Conservation (phyloP, 2,113 vertebrate species). For the Myiagra hebetior region DNA sequence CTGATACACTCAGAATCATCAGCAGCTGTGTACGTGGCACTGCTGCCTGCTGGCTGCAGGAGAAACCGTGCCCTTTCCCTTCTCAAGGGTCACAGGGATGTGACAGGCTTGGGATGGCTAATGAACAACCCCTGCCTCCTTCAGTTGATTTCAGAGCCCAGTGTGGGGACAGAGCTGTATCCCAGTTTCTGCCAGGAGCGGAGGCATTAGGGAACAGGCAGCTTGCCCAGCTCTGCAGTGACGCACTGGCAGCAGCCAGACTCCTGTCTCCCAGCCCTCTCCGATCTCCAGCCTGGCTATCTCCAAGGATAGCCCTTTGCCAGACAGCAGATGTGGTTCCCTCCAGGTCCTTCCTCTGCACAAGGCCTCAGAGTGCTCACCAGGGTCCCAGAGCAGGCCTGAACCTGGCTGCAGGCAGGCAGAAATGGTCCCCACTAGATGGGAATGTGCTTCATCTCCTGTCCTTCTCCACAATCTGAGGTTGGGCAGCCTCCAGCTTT, state of each 20-base stretch:
- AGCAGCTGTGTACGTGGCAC: not conserved
- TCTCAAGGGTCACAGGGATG: not conserved
- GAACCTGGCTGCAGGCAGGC: not conserved
- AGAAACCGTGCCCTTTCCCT: not conserved
- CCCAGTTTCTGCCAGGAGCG: not conserved
- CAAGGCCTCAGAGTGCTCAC: not conserved
- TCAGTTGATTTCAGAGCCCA: not conserved
- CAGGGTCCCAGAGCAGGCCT: not conserved
- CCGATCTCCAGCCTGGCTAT: not conserved
- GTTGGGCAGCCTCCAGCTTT: not conserved
- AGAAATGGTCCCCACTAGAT: not conserved
- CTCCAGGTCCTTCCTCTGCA: not conserved
- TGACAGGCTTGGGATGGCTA: not conserved
- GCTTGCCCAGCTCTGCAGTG: constrained; percentile 13
- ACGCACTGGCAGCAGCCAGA: not conserved
- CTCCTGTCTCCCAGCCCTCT: not conserved
- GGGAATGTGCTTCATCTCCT: not conserved
- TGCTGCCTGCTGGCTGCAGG: not conserved
- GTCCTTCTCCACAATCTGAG: not conserved
- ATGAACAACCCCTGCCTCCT: not conserved
- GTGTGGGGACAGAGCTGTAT: not conserved
- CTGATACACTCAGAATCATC: not conserved
- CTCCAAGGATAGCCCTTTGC: not conserved
- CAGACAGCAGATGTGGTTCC: not conserved
- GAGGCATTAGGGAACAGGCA: not conserved